Conservation (phyloP, 2,797 vertebrate species). For the Lagorchestes hirsutus region DNA sequence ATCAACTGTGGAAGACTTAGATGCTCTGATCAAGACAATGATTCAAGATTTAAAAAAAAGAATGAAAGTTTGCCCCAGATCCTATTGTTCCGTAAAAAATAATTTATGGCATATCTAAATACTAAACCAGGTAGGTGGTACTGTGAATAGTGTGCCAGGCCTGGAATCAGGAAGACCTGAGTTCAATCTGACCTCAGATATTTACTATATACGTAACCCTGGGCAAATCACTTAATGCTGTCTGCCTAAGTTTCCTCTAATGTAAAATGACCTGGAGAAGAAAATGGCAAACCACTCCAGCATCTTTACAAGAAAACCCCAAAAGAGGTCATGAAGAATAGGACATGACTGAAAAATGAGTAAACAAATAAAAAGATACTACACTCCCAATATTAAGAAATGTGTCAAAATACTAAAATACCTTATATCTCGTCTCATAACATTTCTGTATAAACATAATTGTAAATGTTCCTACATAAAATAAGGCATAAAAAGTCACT, state of each 20-base stretch:
- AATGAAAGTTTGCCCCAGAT: constrained; percentile 24
- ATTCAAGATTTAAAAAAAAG: background rate
- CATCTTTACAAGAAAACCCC: background rate
- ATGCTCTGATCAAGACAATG: background rate
- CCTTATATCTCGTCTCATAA: background rate
- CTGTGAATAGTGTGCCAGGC: background rate
- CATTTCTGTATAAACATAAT: background rate
- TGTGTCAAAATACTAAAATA: constrained; percentile 31
- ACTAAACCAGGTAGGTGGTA: background rate
- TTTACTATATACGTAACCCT: background rate
- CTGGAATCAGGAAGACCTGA: background rate
- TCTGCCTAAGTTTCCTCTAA: background rate
- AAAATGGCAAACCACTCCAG: background rate
- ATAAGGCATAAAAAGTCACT: background rate
- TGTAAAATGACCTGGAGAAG: background rate
- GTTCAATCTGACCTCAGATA: background rate
- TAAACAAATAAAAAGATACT: constrained; percentile 13
- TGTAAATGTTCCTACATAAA: constrained; percentile 26
- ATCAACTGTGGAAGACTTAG: background rate
- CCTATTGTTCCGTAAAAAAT: constrained; percentile 43
- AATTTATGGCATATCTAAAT: background rate
- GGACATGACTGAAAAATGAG: background rate
- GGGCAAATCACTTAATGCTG: background rate
- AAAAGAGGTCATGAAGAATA: background rate
- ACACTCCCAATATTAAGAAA: constrained; percentile 34